These are phyloP conservation scores for Leptogaster cylindrica DNA, from an alignment of 2,888 invertebrate species.

Conservation along the genomic window DNA sequence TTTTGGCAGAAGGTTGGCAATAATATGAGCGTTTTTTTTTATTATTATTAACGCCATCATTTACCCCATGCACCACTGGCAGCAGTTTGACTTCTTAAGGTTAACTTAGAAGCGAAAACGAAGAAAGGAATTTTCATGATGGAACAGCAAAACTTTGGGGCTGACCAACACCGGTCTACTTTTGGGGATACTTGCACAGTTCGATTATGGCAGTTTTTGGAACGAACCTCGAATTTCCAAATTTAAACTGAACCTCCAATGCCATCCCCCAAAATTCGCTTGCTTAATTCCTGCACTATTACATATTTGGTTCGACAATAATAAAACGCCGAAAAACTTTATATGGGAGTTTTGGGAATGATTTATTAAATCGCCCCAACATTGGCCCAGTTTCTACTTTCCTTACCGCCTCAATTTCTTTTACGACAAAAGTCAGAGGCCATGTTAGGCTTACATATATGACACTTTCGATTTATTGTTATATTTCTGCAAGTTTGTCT, in stretches of 20 bases:
- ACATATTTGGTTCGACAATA: conserved; percentile 41
- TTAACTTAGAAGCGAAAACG: conserved; percentile 11
- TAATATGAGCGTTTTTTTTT: conserved; percentile 24
- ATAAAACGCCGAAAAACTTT: conserved; percentile 47
- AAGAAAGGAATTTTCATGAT: too few species aligned
- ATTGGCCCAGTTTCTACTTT: conserved; percentile 31
- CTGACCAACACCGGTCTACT: too few species aligned
- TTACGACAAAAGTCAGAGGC: conserved; percentile 31
- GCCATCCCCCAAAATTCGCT: too few species aligned
- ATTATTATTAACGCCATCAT: conserved; percentile 44
- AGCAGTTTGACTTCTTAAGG: conserved; percentile 33
- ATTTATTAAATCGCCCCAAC: conserved; percentile 40
- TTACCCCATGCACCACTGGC: too few species aligned
- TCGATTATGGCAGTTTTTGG: too few species aligned
- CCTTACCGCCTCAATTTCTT: conserved; percentile 17
- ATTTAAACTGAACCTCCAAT: conserved; percentile 36
- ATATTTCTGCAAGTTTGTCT: conserved; percentile 30
- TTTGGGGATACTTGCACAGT: too few species aligned
- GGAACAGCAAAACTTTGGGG: too few species aligned
- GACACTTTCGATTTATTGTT: conserved; percentile 46
- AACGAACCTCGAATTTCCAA: conserved; percentile 21
- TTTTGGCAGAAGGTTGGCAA: not conserved
- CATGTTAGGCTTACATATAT: conserved; percentile 46
- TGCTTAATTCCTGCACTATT: conserved; percentile 29
- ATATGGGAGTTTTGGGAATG: conserved; percentile 46